Percentiles rank a stretch among this genome's conserved stretches.
These are phyloP conservation scores for Engystomops pustulosus DNA, from an alignment of 2,113 vertebrate species.

Conservation along the genomic window DNA sequence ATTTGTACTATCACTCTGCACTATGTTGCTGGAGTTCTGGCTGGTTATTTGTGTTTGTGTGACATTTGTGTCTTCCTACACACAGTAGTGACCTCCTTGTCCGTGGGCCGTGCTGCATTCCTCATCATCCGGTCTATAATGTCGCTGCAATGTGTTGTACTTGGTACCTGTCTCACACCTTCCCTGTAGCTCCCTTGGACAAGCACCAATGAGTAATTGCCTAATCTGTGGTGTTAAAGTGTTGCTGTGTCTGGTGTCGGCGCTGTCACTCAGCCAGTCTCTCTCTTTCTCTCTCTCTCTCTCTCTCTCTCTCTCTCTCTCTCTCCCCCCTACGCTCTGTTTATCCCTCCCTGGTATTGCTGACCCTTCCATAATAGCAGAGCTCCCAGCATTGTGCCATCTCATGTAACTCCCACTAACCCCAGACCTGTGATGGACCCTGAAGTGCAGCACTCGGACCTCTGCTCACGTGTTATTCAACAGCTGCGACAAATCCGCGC, in stretches of 20 bases:
- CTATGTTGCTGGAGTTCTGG: no score
- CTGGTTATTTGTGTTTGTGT: not conserved
- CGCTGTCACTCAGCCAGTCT: slow-evolving; percentile 24
- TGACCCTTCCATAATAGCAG: not conserved
- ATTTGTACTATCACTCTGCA: no score
- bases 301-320: not conserved
- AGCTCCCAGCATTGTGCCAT: not conserved
- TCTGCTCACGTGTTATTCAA: slow-evolving; percentile 20
- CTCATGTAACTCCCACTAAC: not conserved
- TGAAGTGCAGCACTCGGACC: not conserved
- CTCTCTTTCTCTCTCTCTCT: not conserved
- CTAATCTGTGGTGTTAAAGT: slow-evolving; percentile 37
- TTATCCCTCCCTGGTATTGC: slow-evolving; percentile 10
- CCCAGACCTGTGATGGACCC: slow-evolving; percentile 23
- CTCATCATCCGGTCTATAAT: not conserved
- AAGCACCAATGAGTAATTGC: slow-evolving; percentile 9
- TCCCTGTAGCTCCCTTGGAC: not conserved
- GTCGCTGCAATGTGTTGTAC: not conserved
- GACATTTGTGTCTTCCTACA: not conserved
- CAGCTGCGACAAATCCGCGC: slow-evolving; percentile 28
- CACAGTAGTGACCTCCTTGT: slow-evolving; percentile 13
- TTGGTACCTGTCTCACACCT: not conserved
- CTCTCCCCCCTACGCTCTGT: not conserved
- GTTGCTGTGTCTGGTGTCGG: not conserved
- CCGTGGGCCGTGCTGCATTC: not conserved